Conservation (phyloP, 53 echinoderm and acorn worm species). For the Echinometra lucunter region DNA sequence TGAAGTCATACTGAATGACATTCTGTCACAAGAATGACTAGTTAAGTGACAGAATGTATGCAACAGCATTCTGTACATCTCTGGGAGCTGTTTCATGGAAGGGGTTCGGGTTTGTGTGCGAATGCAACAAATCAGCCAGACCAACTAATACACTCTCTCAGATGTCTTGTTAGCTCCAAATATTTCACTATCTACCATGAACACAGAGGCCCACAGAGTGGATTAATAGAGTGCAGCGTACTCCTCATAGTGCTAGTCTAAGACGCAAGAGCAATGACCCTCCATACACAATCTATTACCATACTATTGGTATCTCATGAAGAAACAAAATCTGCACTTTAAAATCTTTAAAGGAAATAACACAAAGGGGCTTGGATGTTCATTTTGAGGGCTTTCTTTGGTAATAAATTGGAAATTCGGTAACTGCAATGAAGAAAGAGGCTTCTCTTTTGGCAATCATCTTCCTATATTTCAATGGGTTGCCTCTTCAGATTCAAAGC, state of each 20-base stretch:
- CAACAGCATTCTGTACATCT: not conserved
- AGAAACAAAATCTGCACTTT: not conserved
- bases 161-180: slow-evolving; percentile 41
- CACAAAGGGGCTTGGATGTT: not conserved
- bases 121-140: slow-evolving; percentile 1
- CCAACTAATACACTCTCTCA: slow-evolving; percentile 10
- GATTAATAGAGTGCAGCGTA: slow-evolving; percentile 23
- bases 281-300: not conserved
- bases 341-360: not conserved
- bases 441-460: not conserved
- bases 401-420: not conserved
- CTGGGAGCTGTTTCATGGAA: not conserved
- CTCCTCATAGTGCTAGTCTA: slow-evolving; percentile 10
- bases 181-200: not conserved
- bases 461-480: not conserved
- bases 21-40: not conserved
- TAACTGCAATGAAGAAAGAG: not conserved
- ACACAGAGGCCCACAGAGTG: slow-evolving; percentile 13
- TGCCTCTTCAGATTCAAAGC: not conserved
- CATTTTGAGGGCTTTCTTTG: not conserved
- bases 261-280: slow-evolving; percentile 13
- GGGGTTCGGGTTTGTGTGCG: not conserved
- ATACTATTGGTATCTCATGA: not conserved
- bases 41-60: not conserved
- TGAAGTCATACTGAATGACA: slow-evolving; percentile 5